Conservation (phyloP, 92 coral and sea anemone species). For the Muricea muricata region DNA sequence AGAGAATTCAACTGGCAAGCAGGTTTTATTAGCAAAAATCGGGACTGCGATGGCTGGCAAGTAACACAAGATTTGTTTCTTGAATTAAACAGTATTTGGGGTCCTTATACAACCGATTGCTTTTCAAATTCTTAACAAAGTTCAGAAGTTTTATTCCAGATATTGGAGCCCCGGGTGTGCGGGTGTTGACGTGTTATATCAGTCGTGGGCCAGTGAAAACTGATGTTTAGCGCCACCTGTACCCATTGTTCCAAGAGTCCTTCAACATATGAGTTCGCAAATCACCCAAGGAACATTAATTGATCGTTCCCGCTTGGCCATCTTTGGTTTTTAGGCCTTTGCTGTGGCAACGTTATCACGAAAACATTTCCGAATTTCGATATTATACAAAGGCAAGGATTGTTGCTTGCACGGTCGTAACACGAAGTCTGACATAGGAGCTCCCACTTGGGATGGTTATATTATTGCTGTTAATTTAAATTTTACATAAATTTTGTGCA, state of each 20-base stretch:
- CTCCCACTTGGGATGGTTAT: background rate
- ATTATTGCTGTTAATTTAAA: conserved; percentile 1
- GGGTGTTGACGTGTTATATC: conserved; percentile 47
- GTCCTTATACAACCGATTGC: conserved; percentile 45
- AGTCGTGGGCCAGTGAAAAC: conserved; percentile 33
- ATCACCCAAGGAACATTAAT: no score
- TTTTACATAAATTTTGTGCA: no score
- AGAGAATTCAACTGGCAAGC: conserved; percentile 27
- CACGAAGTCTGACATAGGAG: conserved; percentile 29
- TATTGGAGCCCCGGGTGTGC: conserved; percentile 68
- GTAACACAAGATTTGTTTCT: background rate
- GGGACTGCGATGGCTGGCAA: conserved; percentile 45
- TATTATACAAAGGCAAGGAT: conserved; percentile 20
- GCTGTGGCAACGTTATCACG: conserved; percentile 26
- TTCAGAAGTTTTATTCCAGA: conserved; percentile 48
- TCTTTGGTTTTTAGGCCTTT: conserved; percentile 29
- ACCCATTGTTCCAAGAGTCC: conserved; percentile 6
- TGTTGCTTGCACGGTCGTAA: conserved; percentile 31
- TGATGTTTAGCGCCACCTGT: conserved; percentile 32
- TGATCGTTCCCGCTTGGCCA: conserved; percentile 41
- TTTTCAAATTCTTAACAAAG: conserved; percentile 55
- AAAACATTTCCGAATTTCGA: background rate
- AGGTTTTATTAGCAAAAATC: conserved; percentile 31
- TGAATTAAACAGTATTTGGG: conserved; percentile 36
- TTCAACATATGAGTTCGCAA: background rate